Conservation (phyloP, 2,888 invertebrate genomes). For the Phania funesta region DNA sequence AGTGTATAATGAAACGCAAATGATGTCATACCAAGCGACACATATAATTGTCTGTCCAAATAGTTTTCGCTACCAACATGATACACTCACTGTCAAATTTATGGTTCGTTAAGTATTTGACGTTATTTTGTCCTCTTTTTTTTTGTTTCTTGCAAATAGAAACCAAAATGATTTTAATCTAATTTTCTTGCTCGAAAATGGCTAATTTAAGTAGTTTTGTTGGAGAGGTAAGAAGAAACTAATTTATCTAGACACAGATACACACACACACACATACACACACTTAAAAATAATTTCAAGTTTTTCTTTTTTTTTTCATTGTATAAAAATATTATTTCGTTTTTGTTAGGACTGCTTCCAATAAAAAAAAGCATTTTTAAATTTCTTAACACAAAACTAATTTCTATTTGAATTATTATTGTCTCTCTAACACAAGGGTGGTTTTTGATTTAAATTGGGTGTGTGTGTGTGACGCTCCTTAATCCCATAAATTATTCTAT, state of each 20-base stretch:
- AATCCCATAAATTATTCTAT: conserved; percentile 30
- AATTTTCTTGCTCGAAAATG: not conserved
- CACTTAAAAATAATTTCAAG: not conserved
- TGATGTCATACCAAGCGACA: conserved; percentile 60
- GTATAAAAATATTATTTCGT: not conserved
- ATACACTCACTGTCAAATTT: conserved; percentile 30
- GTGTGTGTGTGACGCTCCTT: conserved; percentile 34
- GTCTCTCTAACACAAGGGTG: conserved; percentile 20
- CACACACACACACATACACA: not conserved
- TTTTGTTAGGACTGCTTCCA: no score
- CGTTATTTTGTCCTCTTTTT: no score
- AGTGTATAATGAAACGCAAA: conserved; percentile 42
- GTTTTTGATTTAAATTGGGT: conserved; percentile 1
- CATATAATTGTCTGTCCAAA: conserved; percentile 7
- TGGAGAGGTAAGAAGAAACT: not conserved
- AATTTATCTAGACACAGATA: not conserved
- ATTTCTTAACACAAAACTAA: not conserved
- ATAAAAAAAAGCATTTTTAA: not conserved
- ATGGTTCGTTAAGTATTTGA: conserved; percentile 32
- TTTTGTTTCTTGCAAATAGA: conserved; percentile 4
- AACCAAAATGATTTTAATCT: not conserved
- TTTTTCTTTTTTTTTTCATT: not conserved
- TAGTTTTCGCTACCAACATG: conserved; percentile 12
- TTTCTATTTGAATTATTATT: conserved; percentile 2
- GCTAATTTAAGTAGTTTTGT: not conserved